These are phyloP conservation scores for Abscondita cerata DNA, from an alignment of 2,888 invertebrate species.

Conservation along the genomic window DNA sequence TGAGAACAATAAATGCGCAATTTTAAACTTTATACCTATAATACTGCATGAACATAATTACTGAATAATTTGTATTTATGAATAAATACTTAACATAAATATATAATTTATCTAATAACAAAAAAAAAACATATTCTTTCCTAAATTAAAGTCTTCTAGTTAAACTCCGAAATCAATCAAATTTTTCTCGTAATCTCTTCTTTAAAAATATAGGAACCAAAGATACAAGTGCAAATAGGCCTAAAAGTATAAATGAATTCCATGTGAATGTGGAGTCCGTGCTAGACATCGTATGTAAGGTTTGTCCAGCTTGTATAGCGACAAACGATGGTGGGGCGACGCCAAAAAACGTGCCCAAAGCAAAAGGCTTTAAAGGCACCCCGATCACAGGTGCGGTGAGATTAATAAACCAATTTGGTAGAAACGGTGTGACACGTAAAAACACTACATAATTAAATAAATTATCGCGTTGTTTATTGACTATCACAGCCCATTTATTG, in stretches of 20 bases:
- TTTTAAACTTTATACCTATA: no score
- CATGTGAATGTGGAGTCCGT: slow-evolving; percentile 88
- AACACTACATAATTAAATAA: slow-evolving; percentile 97
- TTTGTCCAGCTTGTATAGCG: slow-evolving; percentile 97
- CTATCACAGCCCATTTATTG: slow-evolving; percentile 83
- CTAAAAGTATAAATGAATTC: slow-evolving; percentile 81
- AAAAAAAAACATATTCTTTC: background rate
- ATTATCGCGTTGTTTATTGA: slow-evolving; percentile 85
- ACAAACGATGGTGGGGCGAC: slow-evolving; percentile 97
- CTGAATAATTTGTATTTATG: background rate
- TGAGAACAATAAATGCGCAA: no score
- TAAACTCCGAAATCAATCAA: slow-evolving; percentile 62
- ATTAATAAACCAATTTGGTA: slow-evolving; percentile 99
- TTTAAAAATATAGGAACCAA: slow-evolving; percentile 89
- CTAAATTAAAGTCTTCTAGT: no score
- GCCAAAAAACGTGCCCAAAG: slow-evolving; percentile 94
- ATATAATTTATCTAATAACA: background rate
- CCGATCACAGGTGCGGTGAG: slow-evolving; percentile 96
- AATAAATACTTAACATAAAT: no score
- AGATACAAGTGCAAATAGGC: slow-evolving; percentile 81
- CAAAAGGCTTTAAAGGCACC: slow-evolving; percentile 91
- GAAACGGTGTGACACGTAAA: slow-evolving; percentile 93
- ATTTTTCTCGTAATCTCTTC: slow-evolving; percentile 77
- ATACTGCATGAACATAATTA: background rate
- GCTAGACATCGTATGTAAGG: slow-evolving; percentile 90